Conservation (phyloP, 2,113 vertebrate genomes). For the Orcinus orca region DNA sequence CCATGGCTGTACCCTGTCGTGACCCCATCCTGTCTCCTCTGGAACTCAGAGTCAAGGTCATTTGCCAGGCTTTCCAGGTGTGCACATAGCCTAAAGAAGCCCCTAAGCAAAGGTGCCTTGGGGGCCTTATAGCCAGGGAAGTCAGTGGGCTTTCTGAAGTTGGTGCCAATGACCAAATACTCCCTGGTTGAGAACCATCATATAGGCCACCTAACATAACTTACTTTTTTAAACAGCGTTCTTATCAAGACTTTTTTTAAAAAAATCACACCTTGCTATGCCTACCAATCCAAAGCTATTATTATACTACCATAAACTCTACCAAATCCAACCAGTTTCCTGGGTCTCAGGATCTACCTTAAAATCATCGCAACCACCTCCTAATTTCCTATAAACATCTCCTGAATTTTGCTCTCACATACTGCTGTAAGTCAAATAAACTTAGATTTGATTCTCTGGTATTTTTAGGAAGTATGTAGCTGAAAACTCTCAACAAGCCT, state of each 20-base stretch:
- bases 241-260: background rate
- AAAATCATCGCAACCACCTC: background rate
- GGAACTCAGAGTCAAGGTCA: no score
- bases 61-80: background rate
- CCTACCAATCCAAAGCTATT: background rate
- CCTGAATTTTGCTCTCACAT: background rate
- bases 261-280: background rate
- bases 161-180: background rate
- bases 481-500: background rate
- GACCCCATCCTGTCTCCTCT: fast-evolving
- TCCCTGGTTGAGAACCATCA: background rate
- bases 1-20: background rate
- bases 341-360: background rate
- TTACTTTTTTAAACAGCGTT: background rate
- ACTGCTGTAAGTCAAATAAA: background rate
- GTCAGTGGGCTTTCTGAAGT: background rate
- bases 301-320: background rate
- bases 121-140: background rate
- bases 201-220: background rate
- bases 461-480: background rate
- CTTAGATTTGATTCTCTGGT: background rate
- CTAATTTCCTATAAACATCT: background rate
- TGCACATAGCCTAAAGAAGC: background rate
- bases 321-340: background rate
- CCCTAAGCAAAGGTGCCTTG: background rate